Evolutionary conservation across 2,113 vertebrate species (phyloP), one percentile per base, ranked within the genome.

Genomic region (Nannospalax galili): DNA sequence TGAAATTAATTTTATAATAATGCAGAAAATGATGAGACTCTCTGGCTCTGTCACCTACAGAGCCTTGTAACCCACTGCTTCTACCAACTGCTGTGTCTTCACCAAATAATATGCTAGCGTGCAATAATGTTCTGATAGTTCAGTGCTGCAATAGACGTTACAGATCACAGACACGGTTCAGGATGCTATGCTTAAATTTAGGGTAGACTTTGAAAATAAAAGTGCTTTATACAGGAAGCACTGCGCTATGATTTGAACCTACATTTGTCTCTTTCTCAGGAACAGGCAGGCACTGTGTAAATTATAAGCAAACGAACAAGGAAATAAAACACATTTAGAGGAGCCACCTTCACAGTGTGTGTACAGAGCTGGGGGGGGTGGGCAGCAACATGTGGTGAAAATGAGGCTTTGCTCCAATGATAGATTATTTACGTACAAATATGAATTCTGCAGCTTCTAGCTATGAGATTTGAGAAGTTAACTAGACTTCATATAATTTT

Each of bases 1-100:
- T 48, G 45, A 88, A 93, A 60, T 81, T 62, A 72, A 72, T 52
- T 73, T 91, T 70, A 60, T 90, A 90, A 78, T 73, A 37, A 56
- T 93, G 84, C 64, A 16, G 7, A 87, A 92, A 80, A 73, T 28
- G 5, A 81, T 37, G 16, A 79, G 87, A 85, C 64, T 30, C 6
- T 92, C 88, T 17, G 37, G 42, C 70, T 80, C 32, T 84, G 19
- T 69, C 32, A 78, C 28, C 58, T 20, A n/a, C 4, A 56, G 28
- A 79, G 1, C 4, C 14, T 64, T 81, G 4, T 1, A 32, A 5
- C 30, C 64, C 56, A 90, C 15, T 62, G 17, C 3, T 90, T 45
- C n/a, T 85, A 40, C 80, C 22, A 58, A 32, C 5, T 74, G 88
- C 3, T 24, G 45, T 35, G 1, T 45, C 26, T 82, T 79, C 52